Percentiles rank a stretch among this genome's conserved stretches.
Evolutionary conservation across 2,888 invertebrate species (phyloP).

Genomic region (Scaptomyza parva): DNA sequence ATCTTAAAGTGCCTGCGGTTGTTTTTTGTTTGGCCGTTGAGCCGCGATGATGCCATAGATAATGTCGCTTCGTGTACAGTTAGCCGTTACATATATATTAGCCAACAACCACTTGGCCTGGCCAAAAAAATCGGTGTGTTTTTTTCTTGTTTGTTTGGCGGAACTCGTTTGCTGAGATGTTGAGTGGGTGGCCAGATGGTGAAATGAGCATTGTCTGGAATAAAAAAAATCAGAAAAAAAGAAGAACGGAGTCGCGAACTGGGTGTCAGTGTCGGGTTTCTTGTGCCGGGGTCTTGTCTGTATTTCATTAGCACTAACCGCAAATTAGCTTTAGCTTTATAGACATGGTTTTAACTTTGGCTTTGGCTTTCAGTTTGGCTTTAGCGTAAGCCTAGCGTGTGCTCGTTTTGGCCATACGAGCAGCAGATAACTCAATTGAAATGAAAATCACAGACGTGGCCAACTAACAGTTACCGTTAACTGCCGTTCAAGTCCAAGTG

Average conservation of each 20-base stretch:
- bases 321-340: slow-evolving; percentile 64
- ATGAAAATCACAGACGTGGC: slow-evolving; percentile 68
- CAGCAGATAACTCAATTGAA: slow-evolving; percentile 77
- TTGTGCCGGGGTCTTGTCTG: slow-evolving; percentile 33
- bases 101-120: slow-evolving; percentile 53
- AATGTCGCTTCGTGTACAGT: slow-evolving; percentile 79
- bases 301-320: slow-evolving; percentile 70
- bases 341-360: slow-evolving; percentile 3
- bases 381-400: slow-evolving; percentile 36
- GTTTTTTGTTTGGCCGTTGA: slow-evolving; percentile 21
- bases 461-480: slow-evolving; percentile 52
- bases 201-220: slow-evolving; percentile 31
- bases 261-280: slow-evolving; percentile 24
- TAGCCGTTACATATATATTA: slow-evolving; percentile 79
- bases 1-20: slow-evolving; percentile 43
- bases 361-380: too few species aligned
- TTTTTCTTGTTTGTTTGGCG: slow-evolving; percentile 11
- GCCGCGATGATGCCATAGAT: slow-evolving; percentile 67
- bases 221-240: too few species aligned
- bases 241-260: slow-evolving; percentile 15
- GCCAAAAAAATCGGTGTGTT: slow-evolving; percentile 49
- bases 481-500: slow-evolving; percentile 36
- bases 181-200: slow-evolving; percentile 72
- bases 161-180: slow-evolving; percentile 58
- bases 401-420: slow-evolving; percentile 43